Percentiles rank a stretch among this genome's conserved stretches.
Conservation (phyloP, 2,888 invertebrate genomes). For the Odontothrips loti region DNA sequence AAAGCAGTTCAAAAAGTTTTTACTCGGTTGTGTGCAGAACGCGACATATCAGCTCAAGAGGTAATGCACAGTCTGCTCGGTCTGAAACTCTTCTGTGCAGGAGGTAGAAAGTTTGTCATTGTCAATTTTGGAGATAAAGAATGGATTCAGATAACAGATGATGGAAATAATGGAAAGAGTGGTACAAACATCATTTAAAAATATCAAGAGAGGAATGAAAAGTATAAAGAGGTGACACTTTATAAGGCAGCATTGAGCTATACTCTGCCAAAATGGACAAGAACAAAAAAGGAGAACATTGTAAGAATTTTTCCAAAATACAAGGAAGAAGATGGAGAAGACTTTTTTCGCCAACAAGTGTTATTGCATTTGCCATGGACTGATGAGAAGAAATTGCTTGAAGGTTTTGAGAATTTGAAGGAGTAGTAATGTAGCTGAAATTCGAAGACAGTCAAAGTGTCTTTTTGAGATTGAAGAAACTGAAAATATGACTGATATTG, state of each 20-base stretch:
- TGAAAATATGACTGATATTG: not conserved
- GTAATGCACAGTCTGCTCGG: slow-evolving; percentile 31
- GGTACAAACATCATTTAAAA: not conserved
- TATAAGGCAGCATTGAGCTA: not conserved
- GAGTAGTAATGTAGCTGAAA: not conserved
- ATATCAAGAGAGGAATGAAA: not conserved
- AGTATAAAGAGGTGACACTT: not conserved
- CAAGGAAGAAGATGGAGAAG: not conserved
- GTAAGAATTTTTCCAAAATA: slow-evolving; percentile 29
- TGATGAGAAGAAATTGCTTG: not conserved
- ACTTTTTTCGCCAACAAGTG: slow-evolving; percentile 29
- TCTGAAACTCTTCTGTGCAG: slow-evolving; percentile 14
- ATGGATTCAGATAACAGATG: slow-evolving; percentile 6
- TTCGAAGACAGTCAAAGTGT: not conserved
- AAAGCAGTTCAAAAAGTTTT: slow-evolving; percentile 33
- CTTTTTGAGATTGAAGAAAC: not conserved
- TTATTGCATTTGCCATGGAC: slow-evolving; percentile 28
- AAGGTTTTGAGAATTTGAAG: not conserved
- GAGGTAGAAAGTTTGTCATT: slow-evolving; percentile 15
- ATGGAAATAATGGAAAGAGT: not conserved
- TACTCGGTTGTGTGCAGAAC: slow-evolving; percentile 32
- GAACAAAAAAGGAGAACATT: not conserved
- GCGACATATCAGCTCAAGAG: slow-evolving; percentile 36
- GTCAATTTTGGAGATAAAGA: slow-evolving; percentile 10
- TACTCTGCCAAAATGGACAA: not conserved